phyloP scores from a whole-genome alignment of 2,797 vertebrate genomes.

The Hydrolagus colliei region DNA sequence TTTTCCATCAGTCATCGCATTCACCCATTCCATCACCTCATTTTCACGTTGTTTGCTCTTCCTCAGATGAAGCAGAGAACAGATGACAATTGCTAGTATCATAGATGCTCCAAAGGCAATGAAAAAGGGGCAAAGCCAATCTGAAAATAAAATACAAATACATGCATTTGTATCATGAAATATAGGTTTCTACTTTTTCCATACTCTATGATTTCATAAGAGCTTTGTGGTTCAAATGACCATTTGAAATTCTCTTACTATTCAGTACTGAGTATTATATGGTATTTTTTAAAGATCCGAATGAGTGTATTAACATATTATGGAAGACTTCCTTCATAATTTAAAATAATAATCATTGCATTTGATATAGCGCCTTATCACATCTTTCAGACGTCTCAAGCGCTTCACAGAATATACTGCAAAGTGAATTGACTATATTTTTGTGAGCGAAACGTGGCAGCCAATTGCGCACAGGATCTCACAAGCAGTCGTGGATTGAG shows the following conservation, averaged over 20 bases:
- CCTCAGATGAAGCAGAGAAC: constrained; percentile 21
- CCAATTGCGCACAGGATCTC: too few species aligned
- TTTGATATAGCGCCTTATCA: too few species aligned
- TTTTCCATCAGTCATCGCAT: not conserved
- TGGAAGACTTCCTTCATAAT: too few species aligned
- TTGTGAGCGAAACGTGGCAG: too few species aligned
- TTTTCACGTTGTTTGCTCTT: constrained; percentile 10
- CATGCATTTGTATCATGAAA: not conserved
- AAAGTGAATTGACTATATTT: too few species aligned
- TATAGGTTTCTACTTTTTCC: not conserved
- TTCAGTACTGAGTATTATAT: not conserved
- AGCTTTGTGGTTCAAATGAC: not conserved
- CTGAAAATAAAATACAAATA: constrained; percentile 21
- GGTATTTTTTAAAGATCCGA: too few species aligned
- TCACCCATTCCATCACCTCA: constrained; percentile 19
- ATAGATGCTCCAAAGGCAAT: constrained; percentile 8
- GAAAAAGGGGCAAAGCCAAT: constrained; percentile 23
- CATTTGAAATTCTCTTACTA: not conserved
- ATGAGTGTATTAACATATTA: too few species aligned
- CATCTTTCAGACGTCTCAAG: too few species aligned
- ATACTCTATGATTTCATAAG: not conserved
- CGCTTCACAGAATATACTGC: too few species aligned
- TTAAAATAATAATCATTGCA: too few species aligned
- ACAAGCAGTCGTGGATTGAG: too few species aligned
- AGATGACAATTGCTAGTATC: constrained; percentile 1